Evolutionary conservation across 64 coral and sea anemone genomes (phyloP).

Genomic region (Pocillopora damicornis): DNA sequence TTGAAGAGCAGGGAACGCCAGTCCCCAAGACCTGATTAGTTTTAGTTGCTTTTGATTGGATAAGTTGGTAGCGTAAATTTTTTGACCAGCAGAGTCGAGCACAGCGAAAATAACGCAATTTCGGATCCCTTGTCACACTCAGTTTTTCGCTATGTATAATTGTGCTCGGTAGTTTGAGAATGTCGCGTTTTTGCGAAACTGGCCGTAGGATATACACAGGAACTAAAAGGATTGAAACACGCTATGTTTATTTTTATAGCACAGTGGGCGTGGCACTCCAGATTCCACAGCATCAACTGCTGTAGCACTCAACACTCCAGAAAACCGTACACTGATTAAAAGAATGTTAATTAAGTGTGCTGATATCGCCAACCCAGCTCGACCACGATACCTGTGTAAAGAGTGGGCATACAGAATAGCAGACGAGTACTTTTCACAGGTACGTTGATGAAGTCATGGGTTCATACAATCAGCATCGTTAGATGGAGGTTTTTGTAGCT

Average conservation of each 20-base stretch:
- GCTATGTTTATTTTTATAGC: conserved; percentile 36
- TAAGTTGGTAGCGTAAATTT: no score
- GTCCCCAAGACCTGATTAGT: no score
- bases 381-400: conserved; percentile 88
- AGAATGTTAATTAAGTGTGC: conserved; percentile 99
- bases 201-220: no score
- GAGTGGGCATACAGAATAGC: conserved; percentile 98
- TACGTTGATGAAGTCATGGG: neutral
- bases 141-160: neutral
- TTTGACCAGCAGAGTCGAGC: no score
- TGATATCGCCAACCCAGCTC: conserved; percentile 93
- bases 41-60: neutral
- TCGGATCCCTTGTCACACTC: neutral
- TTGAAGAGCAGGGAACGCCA: no score
- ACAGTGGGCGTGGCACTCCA: conserved; percentile 92
- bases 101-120: no score
- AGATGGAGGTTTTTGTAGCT: no score
- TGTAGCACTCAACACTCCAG: conserved; percentile 86
- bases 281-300: conserved; percentile 87
- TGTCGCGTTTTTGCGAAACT: no score
- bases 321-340: conserved; percentile 96
- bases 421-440: conserved; percentile 98
- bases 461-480: no score
- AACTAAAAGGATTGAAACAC: neutral
- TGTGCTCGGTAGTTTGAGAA: no score